Evolutionary conservation across 2,888 invertebrate genomes (phyloP).

Genomic region (Drosophila kuntzei): DNA sequence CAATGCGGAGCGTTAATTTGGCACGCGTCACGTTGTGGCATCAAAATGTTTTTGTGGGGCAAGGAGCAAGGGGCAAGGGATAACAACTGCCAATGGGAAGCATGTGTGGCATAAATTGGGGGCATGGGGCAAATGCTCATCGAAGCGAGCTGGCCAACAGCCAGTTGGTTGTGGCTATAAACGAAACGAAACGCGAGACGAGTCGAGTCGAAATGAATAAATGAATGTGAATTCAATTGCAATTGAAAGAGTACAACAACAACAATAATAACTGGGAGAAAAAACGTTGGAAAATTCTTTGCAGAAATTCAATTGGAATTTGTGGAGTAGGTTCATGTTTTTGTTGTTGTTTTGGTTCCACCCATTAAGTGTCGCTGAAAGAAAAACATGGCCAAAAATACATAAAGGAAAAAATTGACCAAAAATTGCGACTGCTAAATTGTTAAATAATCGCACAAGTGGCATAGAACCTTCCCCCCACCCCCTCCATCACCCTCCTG

Average conservation of each 20-base stretch:
- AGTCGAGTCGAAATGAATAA: conserved; percentile 64
- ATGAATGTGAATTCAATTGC: conserved; percentile 80
- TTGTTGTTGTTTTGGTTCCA: conserved; percentile 16
- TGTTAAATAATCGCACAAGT: conserved; percentile 83
- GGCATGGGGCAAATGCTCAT: conserved; percentile 39
- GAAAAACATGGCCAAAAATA: conserved; percentile 17
- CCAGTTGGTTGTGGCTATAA: conserved; percentile 40
- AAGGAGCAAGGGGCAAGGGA: conserved; percentile 7
- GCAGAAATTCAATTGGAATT: conserved; percentile 70
- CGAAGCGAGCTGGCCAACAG: conserved; percentile 44
- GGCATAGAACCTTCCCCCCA: conserved; percentile 27
- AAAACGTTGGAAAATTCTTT: conserved; percentile 35
- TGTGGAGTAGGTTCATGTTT: conserved; percentile 16
- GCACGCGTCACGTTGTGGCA: conserved; percentile 74
- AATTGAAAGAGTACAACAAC: conserved; percentile 57
- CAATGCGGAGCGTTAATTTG: conserved; percentile 73
- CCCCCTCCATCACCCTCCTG: neutral
- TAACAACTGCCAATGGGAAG: conserved; percentile 5
- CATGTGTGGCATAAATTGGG: conserved; percentile 5
- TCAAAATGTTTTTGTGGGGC: conserved; percentile 31
- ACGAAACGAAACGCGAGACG: conserved; percentile 27
- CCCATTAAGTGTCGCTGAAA: conserved; percentile 62
- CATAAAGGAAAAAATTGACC: conserved; percentile 14
- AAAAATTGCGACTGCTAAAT: conserved; percentile 68
- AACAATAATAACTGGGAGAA: conserved; percentile 1